phyloP scores from a whole-genome alignment of 2,797 vertebrate species.

The Pangasius larnaudii region DNA sequence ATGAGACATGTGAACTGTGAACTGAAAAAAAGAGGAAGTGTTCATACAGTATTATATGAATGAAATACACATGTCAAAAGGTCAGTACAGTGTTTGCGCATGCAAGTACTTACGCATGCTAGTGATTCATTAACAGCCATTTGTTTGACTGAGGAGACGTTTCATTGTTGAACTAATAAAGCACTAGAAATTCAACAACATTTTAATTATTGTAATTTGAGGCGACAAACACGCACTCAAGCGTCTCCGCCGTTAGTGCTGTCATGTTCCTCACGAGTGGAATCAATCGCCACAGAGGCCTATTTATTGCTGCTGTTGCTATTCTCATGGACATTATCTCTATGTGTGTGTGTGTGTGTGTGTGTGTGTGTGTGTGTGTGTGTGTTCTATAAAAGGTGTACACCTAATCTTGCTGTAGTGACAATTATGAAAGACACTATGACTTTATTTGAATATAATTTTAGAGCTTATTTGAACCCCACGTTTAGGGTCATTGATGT shows the following conservation, averaged over 20 bases:
- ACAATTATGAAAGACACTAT: neutral
- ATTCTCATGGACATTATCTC: neutral
- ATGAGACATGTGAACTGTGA: slow-evolving; percentile 24
- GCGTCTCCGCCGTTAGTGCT: neutral
- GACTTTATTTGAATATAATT: neutral
- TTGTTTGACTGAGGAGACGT: neutral
- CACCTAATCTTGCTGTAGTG: neutral
- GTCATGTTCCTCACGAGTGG: neutral
- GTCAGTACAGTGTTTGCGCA: neutral
- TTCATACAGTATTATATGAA: slow-evolving; percentile 38
- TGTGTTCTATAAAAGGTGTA: neutral
- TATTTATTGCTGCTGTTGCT: neutral
- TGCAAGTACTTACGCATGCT: neutral
- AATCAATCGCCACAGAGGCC: neutral
- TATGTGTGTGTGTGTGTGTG: no score
- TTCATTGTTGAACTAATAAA: neutral
- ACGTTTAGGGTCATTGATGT: neutral
- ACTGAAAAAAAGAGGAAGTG: slow-evolving; percentile 4
- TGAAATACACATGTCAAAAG: neutral
- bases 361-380: no score
- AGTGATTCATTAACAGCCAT: neutral
- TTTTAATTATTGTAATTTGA: slow-evolving; percentile 31
- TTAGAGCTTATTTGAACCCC: neutral
- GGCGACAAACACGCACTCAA: neutral
- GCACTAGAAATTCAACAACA: neutral